A percentile compares a stretch with the other conserved stretches of the same genome.
phyloP scores from a whole-genome alignment of 2,113 vertebrate genomes.

The Callopanchax toddi region DNA sequence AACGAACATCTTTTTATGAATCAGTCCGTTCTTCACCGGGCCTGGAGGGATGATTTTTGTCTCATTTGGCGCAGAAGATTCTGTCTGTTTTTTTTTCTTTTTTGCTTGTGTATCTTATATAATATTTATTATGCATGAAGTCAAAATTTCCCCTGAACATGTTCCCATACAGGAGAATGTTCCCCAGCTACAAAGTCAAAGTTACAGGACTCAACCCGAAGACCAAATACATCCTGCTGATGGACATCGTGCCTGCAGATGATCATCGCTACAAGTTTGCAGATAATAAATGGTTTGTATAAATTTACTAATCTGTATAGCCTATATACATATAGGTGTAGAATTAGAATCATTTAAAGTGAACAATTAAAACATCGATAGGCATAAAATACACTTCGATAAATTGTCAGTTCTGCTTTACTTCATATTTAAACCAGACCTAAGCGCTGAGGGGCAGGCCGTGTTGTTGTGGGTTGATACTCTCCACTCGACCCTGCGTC shows the following conservation, averaged over 20 bases:
- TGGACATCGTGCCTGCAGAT: constrained; percentile 93
- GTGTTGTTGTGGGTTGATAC: constrained; percentile 13
- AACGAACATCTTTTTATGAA: background rate
- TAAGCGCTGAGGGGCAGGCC: background rate
- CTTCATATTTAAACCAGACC: too few species aligned
- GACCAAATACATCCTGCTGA: constrained; percentile 97
- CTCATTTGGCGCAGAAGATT: background rate
- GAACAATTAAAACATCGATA: too few species aligned
- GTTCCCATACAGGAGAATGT: constrained; percentile 87
- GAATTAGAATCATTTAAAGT: too few species aligned
- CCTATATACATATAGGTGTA: too few species aligned
- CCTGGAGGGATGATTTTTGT: constrained; percentile 1
- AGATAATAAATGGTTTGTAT: constrained; percentile 95
- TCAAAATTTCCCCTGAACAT: background rate
- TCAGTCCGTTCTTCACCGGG: background rate
- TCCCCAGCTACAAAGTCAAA: constrained; percentile 98
- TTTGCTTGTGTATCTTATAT: background rate
- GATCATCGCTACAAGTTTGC: constrained; percentile 98
- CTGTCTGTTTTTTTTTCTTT: too few species aligned
- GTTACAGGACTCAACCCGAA: constrained; percentile 96
- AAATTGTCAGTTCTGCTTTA: too few species aligned
- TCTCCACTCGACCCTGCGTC: constrained; percentile 12
- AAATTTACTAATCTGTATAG: too few species aligned
- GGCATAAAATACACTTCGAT: too few species aligned
- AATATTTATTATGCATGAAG: background rate